Conservation (phyloP, 2,888 invertebrate genomes). For the Luperina nickerlii region DNA sequence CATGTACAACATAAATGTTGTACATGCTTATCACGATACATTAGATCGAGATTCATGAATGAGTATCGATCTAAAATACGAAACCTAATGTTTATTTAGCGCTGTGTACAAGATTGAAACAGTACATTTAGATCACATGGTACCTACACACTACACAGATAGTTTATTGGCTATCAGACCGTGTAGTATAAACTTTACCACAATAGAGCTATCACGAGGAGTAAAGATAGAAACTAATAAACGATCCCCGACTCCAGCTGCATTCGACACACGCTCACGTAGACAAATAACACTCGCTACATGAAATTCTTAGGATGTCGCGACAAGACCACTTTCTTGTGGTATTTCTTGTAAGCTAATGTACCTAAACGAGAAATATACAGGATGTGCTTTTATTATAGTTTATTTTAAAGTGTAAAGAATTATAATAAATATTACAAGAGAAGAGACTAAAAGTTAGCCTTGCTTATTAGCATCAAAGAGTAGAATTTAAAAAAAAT, state of each 20-base stretch:
- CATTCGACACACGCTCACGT: background rate
- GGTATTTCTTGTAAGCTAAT: background rate
- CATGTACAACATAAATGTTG: background rate
- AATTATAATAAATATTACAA: background rate
- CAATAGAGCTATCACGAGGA: background rate
- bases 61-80: conserved; percentile 2
- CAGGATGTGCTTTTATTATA: background rate
- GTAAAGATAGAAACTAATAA: conserved; percentile 24
- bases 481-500: background rate
- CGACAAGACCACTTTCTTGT: conserved; percentile 22
- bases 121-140: conserved; percentile 11
- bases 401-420: background rate
- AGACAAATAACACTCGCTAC: background rate
- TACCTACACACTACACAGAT: conserved; percentile 2
- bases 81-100: background rate
- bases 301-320: conserved; percentile 22
- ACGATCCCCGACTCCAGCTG: background rate
- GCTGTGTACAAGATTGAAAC: conserved; percentile 4
- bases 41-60: background rate
- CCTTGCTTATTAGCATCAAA: background rate
- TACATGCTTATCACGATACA: conserved; percentile 1
- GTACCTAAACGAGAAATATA: background rate
- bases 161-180: conserved; percentile 23
- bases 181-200: conserved; percentile 15
- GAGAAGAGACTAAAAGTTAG: background rate